Conservation (phyloP, 2,113 vertebrate species). For the Aegotheles bennettii region DNA sequence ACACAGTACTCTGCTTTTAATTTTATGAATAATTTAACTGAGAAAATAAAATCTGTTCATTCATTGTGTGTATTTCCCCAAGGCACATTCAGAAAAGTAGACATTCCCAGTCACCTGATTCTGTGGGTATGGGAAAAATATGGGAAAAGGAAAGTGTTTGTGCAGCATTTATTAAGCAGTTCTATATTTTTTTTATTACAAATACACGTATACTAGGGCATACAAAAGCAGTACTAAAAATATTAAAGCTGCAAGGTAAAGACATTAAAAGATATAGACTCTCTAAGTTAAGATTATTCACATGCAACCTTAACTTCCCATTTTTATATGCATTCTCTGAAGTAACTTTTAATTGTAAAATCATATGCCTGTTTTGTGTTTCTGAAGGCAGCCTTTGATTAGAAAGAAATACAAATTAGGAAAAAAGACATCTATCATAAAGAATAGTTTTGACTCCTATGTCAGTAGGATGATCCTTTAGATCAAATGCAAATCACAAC, state of each 20-base stretch:
- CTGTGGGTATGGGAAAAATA: neutral
- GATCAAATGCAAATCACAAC: neutral
- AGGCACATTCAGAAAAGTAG: neutral
- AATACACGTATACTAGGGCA: neutral
- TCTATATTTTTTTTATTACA: neutral
- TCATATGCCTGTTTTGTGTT: neutral
- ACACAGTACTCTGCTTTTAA: neutral
- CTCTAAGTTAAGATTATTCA: neutral
- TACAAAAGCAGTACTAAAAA: neutral
- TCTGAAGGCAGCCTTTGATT: neutral
- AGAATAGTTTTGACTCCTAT: neutral
- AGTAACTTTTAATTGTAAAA: neutral
- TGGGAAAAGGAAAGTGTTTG: neutral
- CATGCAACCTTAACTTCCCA: neutral
- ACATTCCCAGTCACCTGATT: neutral
- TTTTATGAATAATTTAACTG: constrained; percentile 46
- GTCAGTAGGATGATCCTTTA: neutral
- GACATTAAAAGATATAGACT: neutral
- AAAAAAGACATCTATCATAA: neutral
- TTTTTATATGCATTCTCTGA: neutral
- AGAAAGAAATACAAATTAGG: neutral
- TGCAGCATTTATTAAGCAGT: neutral
- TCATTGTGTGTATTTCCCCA: neutral
- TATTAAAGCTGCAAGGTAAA: neutral
- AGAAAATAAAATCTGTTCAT: constrained; percentile 28